Evolutionary conservation across 2,888 invertebrate species (phyloP), one percentile per base, ranked within the genome.

Genomic region (Hypercompe scribonia): DNA sequence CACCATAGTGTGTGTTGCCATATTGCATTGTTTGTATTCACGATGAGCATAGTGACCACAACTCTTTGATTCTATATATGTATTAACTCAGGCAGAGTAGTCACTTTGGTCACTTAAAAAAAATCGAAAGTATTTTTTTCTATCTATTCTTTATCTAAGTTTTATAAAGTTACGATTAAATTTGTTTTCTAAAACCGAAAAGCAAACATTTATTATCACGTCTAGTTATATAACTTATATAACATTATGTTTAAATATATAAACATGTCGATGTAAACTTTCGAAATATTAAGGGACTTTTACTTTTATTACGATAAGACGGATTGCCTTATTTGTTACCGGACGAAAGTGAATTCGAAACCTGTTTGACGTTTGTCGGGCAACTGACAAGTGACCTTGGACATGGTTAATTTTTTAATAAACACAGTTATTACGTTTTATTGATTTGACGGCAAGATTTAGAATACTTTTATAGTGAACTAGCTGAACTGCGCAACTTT

Each of bases 301-400:
- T 83, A 82, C 82, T 82, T 82, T 83, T 70, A 21, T 67, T 34
- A 63, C 13, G 68, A 74, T 65, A 72, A 77, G 75, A 81, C 72
- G 67, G 73, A 82, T 76, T 69, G 63, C 34, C 65, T 36, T 68
- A 58, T 76, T 82, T 50, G 67, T 63, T 74, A 73, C 31, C 65
- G 13, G 42, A 50, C 11, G 34, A 65, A 67, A 71, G 64, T 68
- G 61, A 80, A 78, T 58, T 68, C 71, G 28, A 5, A 66, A 58
- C 68, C n/a, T 34, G 73, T 72, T 42, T 39, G 24, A 31, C 36
- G 28, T 31, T 21, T 34, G 61, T 21, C n/a, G 50, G n/a, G 2
- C 65, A 13, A 21, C 3, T 21, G 34, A 64, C 36, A 34, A 36
- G 10, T 58, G 68, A 69, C 61, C 61, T 61, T 61, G 69, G 61